Conservation (phyloP, 2,888 invertebrate genomes). For the Diadromus collaris region DNA sequence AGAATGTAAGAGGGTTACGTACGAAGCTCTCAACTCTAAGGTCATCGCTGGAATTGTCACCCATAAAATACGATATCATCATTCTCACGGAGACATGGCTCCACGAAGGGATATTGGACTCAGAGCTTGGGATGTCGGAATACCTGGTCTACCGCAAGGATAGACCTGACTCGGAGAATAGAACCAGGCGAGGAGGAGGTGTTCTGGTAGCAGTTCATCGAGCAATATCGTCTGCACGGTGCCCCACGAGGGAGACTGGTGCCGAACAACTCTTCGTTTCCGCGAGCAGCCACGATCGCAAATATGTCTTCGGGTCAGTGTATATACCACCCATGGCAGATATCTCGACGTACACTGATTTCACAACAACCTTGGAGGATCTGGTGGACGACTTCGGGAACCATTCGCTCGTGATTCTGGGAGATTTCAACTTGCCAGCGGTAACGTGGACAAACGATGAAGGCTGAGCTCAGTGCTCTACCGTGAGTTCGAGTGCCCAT, state of each 20-base stretch:
- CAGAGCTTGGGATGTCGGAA: neutral
- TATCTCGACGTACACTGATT: neutral
- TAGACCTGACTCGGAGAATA: neutral
- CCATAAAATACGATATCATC: neutral
- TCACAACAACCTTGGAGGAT: neutral
- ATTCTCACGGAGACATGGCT: neutral
- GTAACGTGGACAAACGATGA: neutral
- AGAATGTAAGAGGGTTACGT: neutral
- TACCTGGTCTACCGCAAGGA: neutral
- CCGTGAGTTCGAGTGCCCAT: neutral
- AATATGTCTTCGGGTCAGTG: neutral
- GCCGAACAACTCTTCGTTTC: neutral
- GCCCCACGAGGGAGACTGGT: neutral
- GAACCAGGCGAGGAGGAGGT: neutral
- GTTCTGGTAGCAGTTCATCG: neutral
- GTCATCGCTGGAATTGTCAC: neutral
- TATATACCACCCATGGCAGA: neutral
- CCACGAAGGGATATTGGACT: neutral
- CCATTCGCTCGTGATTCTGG: neutral
- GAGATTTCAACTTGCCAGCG: neutral
- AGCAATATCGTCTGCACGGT: neutral
- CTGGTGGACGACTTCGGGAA: too few species aligned
- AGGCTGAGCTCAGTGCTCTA: neutral
- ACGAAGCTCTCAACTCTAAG: neutral
- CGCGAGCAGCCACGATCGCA: neutral